Evolutionary conservation across 2,113 vertebrate genomes (phyloP).

Genomic region (Silurus meridionalis): DNA sequence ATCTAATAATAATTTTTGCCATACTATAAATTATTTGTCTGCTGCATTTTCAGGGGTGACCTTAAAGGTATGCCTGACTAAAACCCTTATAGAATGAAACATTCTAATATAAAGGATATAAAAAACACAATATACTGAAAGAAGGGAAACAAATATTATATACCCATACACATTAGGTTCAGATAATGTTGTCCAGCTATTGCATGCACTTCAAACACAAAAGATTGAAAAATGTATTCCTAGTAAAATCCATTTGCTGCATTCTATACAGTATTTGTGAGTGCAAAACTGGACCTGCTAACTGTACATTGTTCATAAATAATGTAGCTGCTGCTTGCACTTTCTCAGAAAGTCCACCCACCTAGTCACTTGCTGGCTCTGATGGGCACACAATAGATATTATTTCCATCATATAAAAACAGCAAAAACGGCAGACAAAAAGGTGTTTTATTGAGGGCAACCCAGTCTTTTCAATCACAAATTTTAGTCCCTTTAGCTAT

Average conservation of each 20-base stretch:
- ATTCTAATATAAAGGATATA: not conserved
- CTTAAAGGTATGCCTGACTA: not conserved
- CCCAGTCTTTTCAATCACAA: slow-evolving; percentile 47
- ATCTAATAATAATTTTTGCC: not conserved
- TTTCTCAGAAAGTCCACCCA: not conserved
- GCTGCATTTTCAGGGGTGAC: not conserved
- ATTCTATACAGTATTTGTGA: not conserved
- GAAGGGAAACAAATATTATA: not conserved
- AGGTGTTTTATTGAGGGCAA: slow-evolving; percentile 43
- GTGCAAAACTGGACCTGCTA: not conserved
- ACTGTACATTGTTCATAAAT: not conserved
- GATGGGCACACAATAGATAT: slow-evolving; percentile 33
- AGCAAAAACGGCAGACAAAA: slow-evolving; percentile 38
- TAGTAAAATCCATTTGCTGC: not conserved
- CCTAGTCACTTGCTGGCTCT: not conserved
- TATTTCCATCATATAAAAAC: slow-evolving; percentile 11
- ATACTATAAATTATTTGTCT: not conserved
- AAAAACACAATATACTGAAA: not conserved
- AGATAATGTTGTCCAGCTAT: not conserved
- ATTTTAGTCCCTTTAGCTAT: slow-evolving; percentile 30
- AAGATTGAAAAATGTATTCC: not conserved
- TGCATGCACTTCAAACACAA: not conserved
- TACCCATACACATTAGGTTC: not conserved
- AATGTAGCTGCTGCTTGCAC: slow-evolving; percentile 10
- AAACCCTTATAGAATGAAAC: not conserved